Percentiles rank a stretch among this genome's conserved stretches.
Conservation (phyloP, 2,888 invertebrate genomes). For the Synanthedon myopaeformis region DNA sequence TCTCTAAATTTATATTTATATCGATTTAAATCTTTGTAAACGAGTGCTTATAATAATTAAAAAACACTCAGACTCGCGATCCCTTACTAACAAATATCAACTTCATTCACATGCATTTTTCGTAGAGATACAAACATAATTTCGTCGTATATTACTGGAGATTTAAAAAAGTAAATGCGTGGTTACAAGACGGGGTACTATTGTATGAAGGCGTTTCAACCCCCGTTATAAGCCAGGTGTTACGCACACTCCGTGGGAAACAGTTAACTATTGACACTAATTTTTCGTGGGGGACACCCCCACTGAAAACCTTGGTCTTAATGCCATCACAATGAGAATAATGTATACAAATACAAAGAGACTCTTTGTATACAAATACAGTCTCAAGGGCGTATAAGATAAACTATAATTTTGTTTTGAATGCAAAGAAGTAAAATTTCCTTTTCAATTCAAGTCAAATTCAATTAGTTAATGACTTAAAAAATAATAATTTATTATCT, state of each 20-base stretch:
- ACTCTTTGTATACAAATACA: not conserved
- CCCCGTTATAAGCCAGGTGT: not conserved
- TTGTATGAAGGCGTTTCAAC: not conserved
- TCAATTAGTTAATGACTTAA: too few species aligned
- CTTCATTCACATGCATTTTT: too few species aligned
- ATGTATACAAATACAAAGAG: not conserved
- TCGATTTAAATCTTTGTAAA: too few species aligned
- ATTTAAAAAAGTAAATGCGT: not conserved
- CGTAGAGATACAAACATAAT: not conserved
- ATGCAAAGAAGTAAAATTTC: too few species aligned
- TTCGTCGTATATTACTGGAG: not conserved
- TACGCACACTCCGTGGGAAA: not conserved
- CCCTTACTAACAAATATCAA: too few species aligned
- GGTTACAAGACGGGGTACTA: not conserved
- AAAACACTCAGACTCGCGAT: too few species aligned
- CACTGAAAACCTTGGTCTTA: not conserved
- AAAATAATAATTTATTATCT: too few species aligned
- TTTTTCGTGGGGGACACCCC: not conserved
- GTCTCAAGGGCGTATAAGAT: too few species aligned
- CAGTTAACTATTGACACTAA: not conserved
- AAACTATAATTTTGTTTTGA: too few species aligned
- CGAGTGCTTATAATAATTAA: too few species aligned
- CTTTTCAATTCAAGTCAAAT: too few species aligned
- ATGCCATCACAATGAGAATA: not conserved
- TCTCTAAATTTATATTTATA: too few species aligned